Evolutionary conservation across 2,113 vertebrate genomes (phyloP).

Genomic region (Phoxinus phoxinus): DNA sequence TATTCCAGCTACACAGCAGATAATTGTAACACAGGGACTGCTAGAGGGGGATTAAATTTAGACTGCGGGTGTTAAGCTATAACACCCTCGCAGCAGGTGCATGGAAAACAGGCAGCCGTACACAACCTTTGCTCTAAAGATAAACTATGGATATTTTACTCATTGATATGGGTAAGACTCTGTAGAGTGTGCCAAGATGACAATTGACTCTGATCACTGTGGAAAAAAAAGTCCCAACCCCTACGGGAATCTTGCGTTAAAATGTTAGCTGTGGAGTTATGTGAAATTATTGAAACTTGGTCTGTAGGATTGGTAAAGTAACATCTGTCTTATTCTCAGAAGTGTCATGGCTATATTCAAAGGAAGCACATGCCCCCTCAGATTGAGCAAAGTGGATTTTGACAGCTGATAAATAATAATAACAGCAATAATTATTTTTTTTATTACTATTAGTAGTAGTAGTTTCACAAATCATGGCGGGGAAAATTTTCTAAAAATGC

Average conservation of each 20-base stretch:
- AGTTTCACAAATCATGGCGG: no score
- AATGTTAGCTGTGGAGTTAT: no score
- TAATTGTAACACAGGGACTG: constrained; percentile 31
- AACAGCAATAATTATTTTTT: no score
- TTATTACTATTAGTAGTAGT: no score
- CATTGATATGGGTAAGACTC: not conserved
- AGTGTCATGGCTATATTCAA: no score
- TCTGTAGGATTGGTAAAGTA: not conserved
- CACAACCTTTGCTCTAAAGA: constrained; percentile 14
- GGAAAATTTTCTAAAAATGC: not conserved
- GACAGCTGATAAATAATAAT: no score
- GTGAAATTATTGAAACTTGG: not conserved
- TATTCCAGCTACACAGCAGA: constrained; percentile 33
- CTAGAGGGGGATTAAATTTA: constrained; percentile 33
- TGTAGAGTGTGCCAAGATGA: not conserved
- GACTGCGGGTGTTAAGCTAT: constrained; percentile 32
- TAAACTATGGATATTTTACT: not conserved
- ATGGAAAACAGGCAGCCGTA: not conserved
- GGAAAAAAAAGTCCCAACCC: not conserved
- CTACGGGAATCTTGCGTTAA: not conserved
- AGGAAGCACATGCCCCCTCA: no score
- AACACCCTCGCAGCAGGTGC: constrained; percentile 36
- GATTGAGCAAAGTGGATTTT: no score
- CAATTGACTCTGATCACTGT: not conserved
- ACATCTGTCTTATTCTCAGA: not conserved